Conservation (phyloP, 2,888 invertebrate species). For the Belgica antarctica region DNA sequence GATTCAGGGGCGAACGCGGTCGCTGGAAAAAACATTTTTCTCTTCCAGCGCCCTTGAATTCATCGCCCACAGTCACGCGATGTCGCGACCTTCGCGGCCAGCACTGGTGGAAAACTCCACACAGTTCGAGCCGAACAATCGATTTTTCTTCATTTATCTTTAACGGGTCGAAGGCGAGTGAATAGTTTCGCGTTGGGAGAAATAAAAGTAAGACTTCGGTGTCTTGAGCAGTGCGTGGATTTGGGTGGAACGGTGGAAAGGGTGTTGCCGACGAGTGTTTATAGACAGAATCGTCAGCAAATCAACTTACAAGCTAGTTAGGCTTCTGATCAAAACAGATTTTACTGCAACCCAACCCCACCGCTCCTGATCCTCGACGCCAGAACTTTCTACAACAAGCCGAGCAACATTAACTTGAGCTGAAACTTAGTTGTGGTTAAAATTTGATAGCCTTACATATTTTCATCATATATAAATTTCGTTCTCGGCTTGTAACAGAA, state of each 20-base stretch:
- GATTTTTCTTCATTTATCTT: constrained; percentile 4
- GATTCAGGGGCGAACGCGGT: background rate
- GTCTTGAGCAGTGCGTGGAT: background rate
- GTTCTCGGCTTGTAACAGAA: too few species aligned
- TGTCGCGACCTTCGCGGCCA: background rate
- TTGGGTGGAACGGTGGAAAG: background rate
- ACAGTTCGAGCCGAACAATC: background rate
- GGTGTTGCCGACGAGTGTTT: background rate
- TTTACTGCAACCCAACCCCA: too few species aligned
- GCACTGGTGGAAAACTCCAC: background rate
- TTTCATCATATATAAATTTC: too few species aligned
- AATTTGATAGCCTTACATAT: too few species aligned
- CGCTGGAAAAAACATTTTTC: background rate
- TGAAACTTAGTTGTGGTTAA: too few species aligned
- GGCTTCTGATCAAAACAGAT: too few species aligned
- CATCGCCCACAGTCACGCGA: constrained; percentile 2
- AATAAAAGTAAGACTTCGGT: background rate
- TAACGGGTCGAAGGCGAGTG: background rate
- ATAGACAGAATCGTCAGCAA: too few species aligned
- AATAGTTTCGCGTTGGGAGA: background rate
- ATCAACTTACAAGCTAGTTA: too few species aligned
- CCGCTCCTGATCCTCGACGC: too few species aligned
- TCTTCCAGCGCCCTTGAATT: constrained; percentile 36
- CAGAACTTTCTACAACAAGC: too few species aligned
- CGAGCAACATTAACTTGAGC: too few species aligned